A percentile compares a stretch with the other conserved stretches of the same genome.
phyloP scores from a whole-genome alignment of 2,797 vertebrate genomes.

The Periophthalmus magnuspinnatus region DNA sequence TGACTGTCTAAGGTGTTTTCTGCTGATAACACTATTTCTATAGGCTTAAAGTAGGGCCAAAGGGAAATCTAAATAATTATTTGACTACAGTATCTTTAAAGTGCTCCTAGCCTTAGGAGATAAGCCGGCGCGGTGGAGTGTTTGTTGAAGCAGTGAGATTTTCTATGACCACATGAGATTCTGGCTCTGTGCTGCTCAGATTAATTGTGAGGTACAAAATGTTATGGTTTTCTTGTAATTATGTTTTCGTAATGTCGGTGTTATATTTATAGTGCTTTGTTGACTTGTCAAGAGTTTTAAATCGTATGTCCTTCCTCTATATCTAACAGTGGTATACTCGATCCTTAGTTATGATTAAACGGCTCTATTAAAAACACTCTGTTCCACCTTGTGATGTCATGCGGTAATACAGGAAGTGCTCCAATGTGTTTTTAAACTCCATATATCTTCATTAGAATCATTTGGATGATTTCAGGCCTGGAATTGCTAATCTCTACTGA shows the following conservation, averaged over 20 bases:
- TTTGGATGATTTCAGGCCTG: too few species aligned
- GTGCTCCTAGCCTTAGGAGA: conserved; percentile 22
- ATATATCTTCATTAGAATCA: too few species aligned
- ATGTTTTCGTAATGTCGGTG: too few species aligned
- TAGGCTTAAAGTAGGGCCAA: conserved; percentile 15
- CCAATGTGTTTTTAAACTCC: too few species aligned
- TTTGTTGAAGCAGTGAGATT: conserved; percentile 26
- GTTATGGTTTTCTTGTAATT: background rate
- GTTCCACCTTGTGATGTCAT: too few species aligned
- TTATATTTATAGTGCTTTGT: too few species aligned
- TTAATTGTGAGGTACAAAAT: conserved; percentile 10
- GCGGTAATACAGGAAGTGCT: too few species aligned
- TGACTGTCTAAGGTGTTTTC: conserved; percentile 27
- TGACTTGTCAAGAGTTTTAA: background rate
- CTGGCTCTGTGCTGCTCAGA: conserved; percentile 11
- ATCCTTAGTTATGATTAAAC: background rate
- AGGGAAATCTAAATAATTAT: conserved; percentile 36
- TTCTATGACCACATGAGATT: conserved; percentile 9
- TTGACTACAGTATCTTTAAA: conserved; percentile 38
- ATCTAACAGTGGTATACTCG: background rate
- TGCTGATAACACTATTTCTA: conserved; percentile 29
- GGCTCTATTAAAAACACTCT: too few species aligned
- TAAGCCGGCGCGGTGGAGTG: conserved; percentile 26
- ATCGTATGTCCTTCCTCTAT: background rate
- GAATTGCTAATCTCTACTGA: too few species aligned